These are phyloP conservation scores for Synergus laeviventris DNA, from an alignment of 2,888 invertebrate genomes.

Conservation along the genomic window DNA sequence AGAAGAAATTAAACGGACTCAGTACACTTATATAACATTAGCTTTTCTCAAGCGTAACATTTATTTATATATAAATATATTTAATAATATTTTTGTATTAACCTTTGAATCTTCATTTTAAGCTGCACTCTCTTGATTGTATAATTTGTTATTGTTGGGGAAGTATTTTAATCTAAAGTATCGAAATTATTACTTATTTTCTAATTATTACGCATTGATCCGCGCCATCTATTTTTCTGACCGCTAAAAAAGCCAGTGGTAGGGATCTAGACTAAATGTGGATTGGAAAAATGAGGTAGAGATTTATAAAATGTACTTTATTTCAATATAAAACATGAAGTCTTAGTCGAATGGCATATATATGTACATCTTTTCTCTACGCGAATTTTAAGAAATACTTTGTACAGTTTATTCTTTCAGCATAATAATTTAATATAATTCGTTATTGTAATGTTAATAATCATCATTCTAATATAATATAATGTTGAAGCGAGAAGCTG, in stretches of 20 bases:
- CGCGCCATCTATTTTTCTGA: slow-evolving; percentile 13
- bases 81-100: slow-evolving; percentile 32
- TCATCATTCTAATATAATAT: slow-evolving; percentile 50
- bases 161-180: not conserved
- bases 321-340: not conserved
- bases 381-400: slow-evolving; percentile 45
- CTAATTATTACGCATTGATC: not conserved
- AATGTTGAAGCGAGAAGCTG: slow-evolving; percentile 49
- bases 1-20: slow-evolving; percentile 3
- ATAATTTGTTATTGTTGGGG: slow-evolving; percentile 24
- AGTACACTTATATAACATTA: slow-evolving; percentile 15
- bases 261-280: not conserved
- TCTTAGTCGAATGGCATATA: not conserved
- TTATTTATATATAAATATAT: slow-evolving; percentile 9
- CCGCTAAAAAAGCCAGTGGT: not conserved
- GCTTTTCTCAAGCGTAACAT: slow-evolving; percentile 19
- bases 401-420: slow-evolving; percentile 47
- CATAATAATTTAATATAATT: slow-evolving; percentile 48
- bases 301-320: not conserved
- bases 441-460: slow-evolving; percentile 50
- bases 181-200: slow-evolving; percentile 19
- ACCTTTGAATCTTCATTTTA: slow-evolving; percentile 15
- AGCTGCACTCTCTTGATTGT: slow-evolving; percentile 7
- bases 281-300: not conserved
- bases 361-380: slow-evolving; percentile 6